These are phyloP conservation scores for Hippocampus abdominalis DNA, from an alignment of 2,113 vertebrate genomes.

Conservation along the genomic window DNA sequence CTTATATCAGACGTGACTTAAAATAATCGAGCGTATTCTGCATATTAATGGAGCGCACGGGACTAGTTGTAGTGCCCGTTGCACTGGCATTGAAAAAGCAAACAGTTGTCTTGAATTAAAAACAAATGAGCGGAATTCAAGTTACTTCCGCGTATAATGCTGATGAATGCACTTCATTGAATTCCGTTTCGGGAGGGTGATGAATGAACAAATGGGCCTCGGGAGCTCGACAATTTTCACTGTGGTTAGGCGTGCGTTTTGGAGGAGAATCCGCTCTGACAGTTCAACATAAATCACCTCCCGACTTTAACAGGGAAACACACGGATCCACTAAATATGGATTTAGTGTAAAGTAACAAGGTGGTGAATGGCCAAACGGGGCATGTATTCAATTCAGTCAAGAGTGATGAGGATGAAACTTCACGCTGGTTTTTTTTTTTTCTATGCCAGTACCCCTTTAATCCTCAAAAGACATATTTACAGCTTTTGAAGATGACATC, in stretches of 20 bases:
- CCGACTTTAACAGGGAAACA: conserved; percentile 42
- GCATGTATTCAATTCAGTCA: conserved; percentile 28
- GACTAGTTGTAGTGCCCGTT: background rate
- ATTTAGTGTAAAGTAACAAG: conserved; percentile 23
- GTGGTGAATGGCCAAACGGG: conserved; percentile 44
- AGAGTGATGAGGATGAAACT: conserved; percentile 37
- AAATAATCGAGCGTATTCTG: background rate
- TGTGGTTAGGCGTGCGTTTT: conserved; percentile 14
- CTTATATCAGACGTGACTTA: too few relatives aligned
- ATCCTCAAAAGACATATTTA: conserved; percentile 59
- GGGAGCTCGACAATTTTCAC: conserved; percentile 47
- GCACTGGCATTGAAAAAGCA: conserved; percentile 4
- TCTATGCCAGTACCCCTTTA: conserved; percentile 58
- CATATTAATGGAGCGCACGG: background rate
- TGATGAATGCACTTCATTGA: conserved; percentile 17
- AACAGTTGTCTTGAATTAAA: conserved; percentile 19
- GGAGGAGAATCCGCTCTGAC: conserved; percentile 57
- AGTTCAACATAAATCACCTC: conserved; percentile 48
- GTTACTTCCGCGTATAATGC: conserved; percentile 38
- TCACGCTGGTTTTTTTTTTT: conserved; percentile 54
- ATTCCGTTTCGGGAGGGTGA: conserved; percentile 40
- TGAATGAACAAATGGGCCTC: conserved; percentile 41
- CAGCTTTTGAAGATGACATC: conserved; percentile 66
- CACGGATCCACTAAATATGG: conserved; percentile 24
- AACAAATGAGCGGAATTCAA: conserved; percentile 42